These are phyloP conservation scores for Bufo gargarizans DNA, from an alignment of 2,113 vertebrate species.

Conservation along the genomic window DNA sequence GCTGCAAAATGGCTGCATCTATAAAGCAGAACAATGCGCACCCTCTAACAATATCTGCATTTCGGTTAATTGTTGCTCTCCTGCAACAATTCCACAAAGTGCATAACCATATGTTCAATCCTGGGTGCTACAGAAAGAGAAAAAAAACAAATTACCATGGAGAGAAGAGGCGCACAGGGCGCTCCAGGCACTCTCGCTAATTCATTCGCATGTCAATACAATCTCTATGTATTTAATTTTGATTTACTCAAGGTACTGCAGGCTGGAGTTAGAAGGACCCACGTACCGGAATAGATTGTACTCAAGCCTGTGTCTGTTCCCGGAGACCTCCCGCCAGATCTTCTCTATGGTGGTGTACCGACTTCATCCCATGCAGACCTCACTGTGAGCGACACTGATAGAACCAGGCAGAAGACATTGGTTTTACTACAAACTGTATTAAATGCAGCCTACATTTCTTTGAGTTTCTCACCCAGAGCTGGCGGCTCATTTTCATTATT, in stretches of 20 bases:
- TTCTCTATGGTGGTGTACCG: background rate
- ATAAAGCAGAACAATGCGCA: background rate
- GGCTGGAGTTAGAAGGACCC: slow-evolving; percentile 6
- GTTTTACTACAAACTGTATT: slow-evolving; percentile 46
- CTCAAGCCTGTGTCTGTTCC: background rate
- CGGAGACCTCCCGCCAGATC: background rate
- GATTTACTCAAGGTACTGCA: slow-evolving; percentile 32
- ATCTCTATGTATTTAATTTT: slow-evolving; percentile 50
- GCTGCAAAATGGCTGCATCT: background rate
- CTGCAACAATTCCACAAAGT: slow-evolving; percentile 25
- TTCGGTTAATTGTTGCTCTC: slow-evolving; percentile 21
- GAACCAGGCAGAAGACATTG: slow-evolving; percentile 18
- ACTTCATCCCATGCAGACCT: background rate
- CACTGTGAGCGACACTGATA: slow-evolving; percentile 26
- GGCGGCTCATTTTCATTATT: slow-evolving; percentile 24
- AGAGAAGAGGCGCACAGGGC: background rate
- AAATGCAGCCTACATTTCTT: slow-evolving; percentile 16
- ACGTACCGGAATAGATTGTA: slow-evolving; percentile 10
- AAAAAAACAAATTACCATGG: slow-evolving; percentile 2
- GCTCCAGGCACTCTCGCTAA: slow-evolving; percentile 45
- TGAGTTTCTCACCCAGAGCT: slow-evolving; percentile 19
- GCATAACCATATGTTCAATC: slow-evolving; percentile 28
- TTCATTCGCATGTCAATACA: slow-evolving; percentile 54
- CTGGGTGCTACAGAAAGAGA: background rate
- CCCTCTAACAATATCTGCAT: background rate